Evolutionary conservation across 1,140 invertebrate species (phyloP), one percentile per base, ranked within the genome.

Genomic region (Bactericera cockerelli): DNA sequence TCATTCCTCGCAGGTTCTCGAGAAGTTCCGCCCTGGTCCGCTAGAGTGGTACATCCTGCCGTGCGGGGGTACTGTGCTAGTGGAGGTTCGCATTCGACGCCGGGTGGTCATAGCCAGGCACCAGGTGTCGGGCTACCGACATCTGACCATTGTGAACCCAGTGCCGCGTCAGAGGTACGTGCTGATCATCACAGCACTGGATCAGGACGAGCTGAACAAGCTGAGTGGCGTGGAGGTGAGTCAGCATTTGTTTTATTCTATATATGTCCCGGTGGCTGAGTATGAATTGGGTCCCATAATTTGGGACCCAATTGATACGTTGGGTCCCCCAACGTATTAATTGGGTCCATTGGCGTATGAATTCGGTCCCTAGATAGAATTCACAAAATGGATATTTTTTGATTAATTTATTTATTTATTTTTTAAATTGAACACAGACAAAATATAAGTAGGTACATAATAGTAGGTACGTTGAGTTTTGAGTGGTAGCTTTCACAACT

Each of bases 31-130:
- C 6, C 42, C 42, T n/a, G 42, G 42, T 4, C 42, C 67, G 26
- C 63, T 75, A 42, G 55, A 66, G 14, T 63, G 74, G 57, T 74
- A 71, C 25, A 64, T 75, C 1, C 70, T 74, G 65, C 70, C 73
- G 13, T 76, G 74, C 65, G 72, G 72, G 13, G 71, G 71, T 19
- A 66, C 66, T 14, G 68, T 72, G 19, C 64, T 69, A 22, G 66
- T 69, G 8, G 66, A 70, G 49, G 57, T 70, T 13, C 60, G 49
- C 19, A 39, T 53, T 19, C 58, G 55, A 14, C 19, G 38, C 10
- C 33, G 66, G 19, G 58, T 62, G 11, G 61, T 71, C 11, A 42
- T 67, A 24, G 56, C 62, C 10, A 62, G 64, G 21, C 63, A 62
- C 26, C 60, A 62, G 14, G 61, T 72, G 1, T 65, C 70, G 28